A percentile compares a stretch with the other conserved stretches of the same genome.
Evolutionary conservation across 2,113 vertebrate genomes (phyloP).

Genomic region (Nansenia antarctica): DNA sequence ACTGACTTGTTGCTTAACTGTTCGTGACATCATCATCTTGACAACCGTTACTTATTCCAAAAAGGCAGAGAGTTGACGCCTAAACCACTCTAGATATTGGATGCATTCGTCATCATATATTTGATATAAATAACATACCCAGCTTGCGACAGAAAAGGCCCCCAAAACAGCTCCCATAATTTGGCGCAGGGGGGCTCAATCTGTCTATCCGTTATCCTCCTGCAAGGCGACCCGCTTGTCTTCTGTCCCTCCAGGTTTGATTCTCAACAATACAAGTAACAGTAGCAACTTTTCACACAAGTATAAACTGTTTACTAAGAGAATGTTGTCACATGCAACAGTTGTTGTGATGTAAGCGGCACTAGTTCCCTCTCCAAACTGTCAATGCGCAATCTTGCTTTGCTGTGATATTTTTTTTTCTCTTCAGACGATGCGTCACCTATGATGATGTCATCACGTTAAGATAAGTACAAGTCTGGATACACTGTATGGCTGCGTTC

Average conservation of each 20-base stretch:
- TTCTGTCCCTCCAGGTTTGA: slow-evolving; percentile 18
- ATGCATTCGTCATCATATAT: not conserved
- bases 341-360: not conserved
- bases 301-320: not conserved
- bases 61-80: too few species aligned
- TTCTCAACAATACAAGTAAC: not conserved
- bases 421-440: slow-evolving; percentile 13
- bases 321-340: not conserved
- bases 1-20: not conserved
- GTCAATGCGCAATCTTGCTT: not conserved
- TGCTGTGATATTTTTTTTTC: not conserved
- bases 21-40: not conserved
- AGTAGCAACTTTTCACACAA: not conserved
- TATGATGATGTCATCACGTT: slow-evolving; percentile 28
- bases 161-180: slow-evolving; percentile 66
- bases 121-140: slow-evolving; percentile 41
- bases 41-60: too few species aligned
- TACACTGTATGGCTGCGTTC: not conserved
- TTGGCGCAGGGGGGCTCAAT: not conserved
- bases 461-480: not conserved
- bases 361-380: not conserved
- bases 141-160: slow-evolving; percentile 50
- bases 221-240: not conserved
- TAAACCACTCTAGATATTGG: too few species aligned
- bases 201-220: not conserved